phyloP scores from a whole-genome alignment of 1,140 invertebrate species.

The Acromyrmex echinatior region DNA sequence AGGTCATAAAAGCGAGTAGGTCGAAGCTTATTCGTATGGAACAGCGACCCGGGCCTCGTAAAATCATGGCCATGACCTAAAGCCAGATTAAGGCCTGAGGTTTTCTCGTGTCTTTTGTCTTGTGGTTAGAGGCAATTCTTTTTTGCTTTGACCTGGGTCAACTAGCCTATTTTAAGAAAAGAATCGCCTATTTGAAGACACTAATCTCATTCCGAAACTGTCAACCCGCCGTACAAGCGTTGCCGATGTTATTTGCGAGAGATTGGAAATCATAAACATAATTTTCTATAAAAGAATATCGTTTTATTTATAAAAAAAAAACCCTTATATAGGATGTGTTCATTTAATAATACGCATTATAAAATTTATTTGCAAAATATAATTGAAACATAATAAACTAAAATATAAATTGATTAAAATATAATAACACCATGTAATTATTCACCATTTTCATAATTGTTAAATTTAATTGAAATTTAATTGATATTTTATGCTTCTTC shows the following conservation, averaged over 20 bases:
- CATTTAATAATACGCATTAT: background rate
- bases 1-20: constrained; percentile 35
- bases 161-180: constrained; percentile 9
- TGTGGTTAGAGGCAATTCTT: background rate
- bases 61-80: constrained; percentile 74
- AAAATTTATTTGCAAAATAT: background rate
- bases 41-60: constrained; percentile 50
- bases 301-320: background rate
- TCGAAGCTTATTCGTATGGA: constrained; percentile 57
- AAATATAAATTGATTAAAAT: background rate
- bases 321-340: background rate
- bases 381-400: background rate
- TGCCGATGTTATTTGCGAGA: background rate
- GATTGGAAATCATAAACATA: background rate
- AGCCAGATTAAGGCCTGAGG: constrained; percentile 64
- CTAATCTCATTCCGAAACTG: background rate
- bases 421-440: background rate
- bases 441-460: background rate
- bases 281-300: background rate
- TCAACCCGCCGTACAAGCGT: too few relatives aligned
- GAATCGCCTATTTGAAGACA: background rate
- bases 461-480: background rate
- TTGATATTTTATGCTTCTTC: background rate
- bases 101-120: constrained; percentile 31
- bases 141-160: constrained; percentile 62